Evolutionary conservation across 2,888 invertebrate species (phyloP).

Genomic region (Hesperia comma): DNA sequence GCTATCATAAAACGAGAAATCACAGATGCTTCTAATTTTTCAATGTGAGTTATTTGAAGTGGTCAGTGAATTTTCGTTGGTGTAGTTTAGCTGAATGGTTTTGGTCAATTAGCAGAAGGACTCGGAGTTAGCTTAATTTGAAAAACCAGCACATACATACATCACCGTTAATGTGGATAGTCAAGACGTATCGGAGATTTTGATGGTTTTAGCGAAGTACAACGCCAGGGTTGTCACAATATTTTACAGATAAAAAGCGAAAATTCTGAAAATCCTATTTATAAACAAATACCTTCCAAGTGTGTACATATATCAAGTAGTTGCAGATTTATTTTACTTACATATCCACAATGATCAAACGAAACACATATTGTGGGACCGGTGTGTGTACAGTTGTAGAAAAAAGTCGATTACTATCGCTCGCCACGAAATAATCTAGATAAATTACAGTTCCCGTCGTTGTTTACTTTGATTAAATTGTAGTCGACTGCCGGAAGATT

Average conservation of each 20-base stretch:
- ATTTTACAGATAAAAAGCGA: conserved; percentile 62
- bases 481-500: conserved; percentile 82
- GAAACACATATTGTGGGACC: conserved; percentile 62
- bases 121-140: background rate
- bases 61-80: conserved; percentile 1
- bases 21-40: conserved; percentile 53
- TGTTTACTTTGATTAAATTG: conserved; percentile 84
- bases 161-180: too few relatives aligned
- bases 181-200: too few relatives aligned
- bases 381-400: conserved; percentile 62
- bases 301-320: too few relatives aligned
- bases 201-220: too few relatives aligned
- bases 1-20: conserved; percentile 68
- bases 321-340: too few relatives aligned
- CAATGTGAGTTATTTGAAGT: conserved; percentile 18
- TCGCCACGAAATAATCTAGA: conserved; percentile 82
- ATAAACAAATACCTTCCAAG: too few relatives aligned
- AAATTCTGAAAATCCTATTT: too few relatives aligned
- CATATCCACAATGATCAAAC: conserved; percentile 61
- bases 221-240: too few relatives aligned
- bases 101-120: background rate
- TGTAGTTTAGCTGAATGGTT: background rate
- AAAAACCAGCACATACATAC: background rate
- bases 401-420: conserved; percentile 80
- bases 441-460: conserved; percentile 78